Evolutionary conservation across 2,888 invertebrate genomes (phyloP), one percentile per base, ranked within the genome.

Genomic region (Morpho deidamia): DNA sequence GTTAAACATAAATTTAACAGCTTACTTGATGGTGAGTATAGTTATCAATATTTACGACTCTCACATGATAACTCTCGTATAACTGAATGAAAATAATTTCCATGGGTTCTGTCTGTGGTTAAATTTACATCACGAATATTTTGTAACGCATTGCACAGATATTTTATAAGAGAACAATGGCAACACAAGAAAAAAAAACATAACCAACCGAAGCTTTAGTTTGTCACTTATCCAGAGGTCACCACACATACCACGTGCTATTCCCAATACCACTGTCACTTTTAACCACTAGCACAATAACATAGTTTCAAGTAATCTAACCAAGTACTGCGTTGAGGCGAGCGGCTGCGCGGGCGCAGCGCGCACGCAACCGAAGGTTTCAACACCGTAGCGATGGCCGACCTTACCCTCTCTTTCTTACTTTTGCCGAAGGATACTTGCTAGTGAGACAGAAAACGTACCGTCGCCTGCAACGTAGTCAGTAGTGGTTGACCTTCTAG

Each of bases 401-500:
- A 65, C 64, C 60, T 53, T 50, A 60, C 59, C 64, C 65, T 83
- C 85, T 78, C 84, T 62, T 69, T 87, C 71, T 46, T 70, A 67
- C 85, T 46, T 63, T 58, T 51, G 33, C 38, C 37, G 32, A 12
- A 35, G 38, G 38, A 59, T 43, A 51, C 59, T 49, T 32, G 53
- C 55, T 56, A 46, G 47, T 61, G 80, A 78, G 74, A 83, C 65
- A 64, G 64, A 64, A 52, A 56, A 53, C 64, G 53, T 60, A 58
- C 62, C 62, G 68, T 61, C 64, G 67, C 64, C 72, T 75, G 74
- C 72, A 75, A 68, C 72, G 66, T 68, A 67, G 68, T 63, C 65
- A 72, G 72, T 74, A 82, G 74, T 76, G 74, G 83, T 60, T 74
- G 85, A 85, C 88, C 88, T 88, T 87, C 83, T 72, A 71, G 71